Conservation (phyloP, 2,888 invertebrate species). For the Drosophila longiperda region DNA sequence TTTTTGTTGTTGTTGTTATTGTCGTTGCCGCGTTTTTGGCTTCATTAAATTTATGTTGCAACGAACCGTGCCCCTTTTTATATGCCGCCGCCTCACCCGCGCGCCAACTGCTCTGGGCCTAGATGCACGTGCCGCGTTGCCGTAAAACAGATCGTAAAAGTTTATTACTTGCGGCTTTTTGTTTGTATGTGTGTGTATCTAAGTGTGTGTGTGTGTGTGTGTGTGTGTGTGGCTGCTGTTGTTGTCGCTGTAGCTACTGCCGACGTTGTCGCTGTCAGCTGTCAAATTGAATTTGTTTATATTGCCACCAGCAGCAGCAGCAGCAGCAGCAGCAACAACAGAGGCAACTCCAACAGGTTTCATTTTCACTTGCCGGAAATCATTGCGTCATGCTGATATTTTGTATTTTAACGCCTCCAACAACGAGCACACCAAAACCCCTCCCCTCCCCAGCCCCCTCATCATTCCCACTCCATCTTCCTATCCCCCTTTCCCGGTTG, state of each 20-base stretch:
- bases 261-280: constrained; percentile 76
- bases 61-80: constrained; percentile 40
- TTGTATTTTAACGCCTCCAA: constrained; percentile 81
- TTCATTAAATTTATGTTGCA: constrained; percentile 82
- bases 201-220: constrained; percentile 35
- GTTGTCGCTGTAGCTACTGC: constrained; percentile 38
- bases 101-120: constrained; percentile 63
- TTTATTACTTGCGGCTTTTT: constrained; percentile 83
- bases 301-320: constrained; percentile 65
- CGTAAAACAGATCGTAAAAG: constrained; percentile 85
- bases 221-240: constrained; percentile 30
- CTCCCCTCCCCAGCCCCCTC: neutral
- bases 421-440: neutral
- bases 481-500: neutral
- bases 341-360: constrained; percentile 72
- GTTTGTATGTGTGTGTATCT: constrained; percentile 54
- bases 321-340: constrained; percentile 30
- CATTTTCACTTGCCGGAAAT: constrained; percentile 81
- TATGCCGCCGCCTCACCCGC: constrained; percentile 5
- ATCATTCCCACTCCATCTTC: neutral
- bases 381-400: constrained; percentile 84
- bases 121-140: constrained; percentile 83
- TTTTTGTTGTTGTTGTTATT: constrained; percentile 52
- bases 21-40: constrained; percentile 66
- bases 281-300: constrained; percentile 84